Percentiles rank a stretch among this genome's conserved stretches.
Evolutionary conservation across 2,113 vertebrate species (phyloP).

Genomic region (Epinephelus lanceolatus): DNA sequence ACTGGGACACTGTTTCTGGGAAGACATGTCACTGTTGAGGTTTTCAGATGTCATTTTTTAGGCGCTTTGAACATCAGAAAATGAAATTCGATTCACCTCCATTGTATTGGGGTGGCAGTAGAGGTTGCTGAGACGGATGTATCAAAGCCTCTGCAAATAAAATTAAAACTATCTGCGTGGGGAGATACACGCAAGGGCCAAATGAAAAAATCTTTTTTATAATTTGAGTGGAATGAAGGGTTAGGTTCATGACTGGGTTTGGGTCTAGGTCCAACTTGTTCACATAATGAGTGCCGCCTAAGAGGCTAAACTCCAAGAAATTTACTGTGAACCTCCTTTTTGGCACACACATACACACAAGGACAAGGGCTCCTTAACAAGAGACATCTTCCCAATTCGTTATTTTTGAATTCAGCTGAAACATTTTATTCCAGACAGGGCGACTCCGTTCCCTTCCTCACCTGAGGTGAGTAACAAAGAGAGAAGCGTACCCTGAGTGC

Average conservation of each 20-base stretch:
- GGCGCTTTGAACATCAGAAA: constrained; percentile 40
- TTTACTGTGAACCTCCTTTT: constrained; percentile 10
- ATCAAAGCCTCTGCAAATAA: constrained; percentile 14
- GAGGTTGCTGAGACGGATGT: constrained; percentile 4
- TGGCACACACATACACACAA: constrained; percentile 8
- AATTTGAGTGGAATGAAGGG: background rate
- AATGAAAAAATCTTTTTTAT: background rate
- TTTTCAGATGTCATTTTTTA: constrained; percentile 31
- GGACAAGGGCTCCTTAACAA: constrained; percentile 20
- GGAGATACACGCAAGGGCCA: background rate
- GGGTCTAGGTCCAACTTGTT: background rate
- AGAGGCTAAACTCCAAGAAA: constrained; percentile 1
- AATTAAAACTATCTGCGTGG: background rate
- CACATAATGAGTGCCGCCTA: background rate
- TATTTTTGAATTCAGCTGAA: constrained; percentile 42
- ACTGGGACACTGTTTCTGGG: constrained; percentile 12
- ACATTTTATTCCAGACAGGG: constrained; percentile 43
- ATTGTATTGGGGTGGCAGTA: background rate
- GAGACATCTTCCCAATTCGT: constrained; percentile 28
- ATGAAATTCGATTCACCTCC: constrained; percentile 20
- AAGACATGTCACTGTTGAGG: constrained; percentile 13
- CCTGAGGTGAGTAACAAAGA: constrained; percentile 31
- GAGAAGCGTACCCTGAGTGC: constrained; percentile 23
- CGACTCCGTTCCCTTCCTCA: constrained; percentile 29
- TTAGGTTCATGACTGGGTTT: background rate